Conservation (phyloP, 2,113 vertebrate species). For the Neolamprologus brichardi region DNA sequence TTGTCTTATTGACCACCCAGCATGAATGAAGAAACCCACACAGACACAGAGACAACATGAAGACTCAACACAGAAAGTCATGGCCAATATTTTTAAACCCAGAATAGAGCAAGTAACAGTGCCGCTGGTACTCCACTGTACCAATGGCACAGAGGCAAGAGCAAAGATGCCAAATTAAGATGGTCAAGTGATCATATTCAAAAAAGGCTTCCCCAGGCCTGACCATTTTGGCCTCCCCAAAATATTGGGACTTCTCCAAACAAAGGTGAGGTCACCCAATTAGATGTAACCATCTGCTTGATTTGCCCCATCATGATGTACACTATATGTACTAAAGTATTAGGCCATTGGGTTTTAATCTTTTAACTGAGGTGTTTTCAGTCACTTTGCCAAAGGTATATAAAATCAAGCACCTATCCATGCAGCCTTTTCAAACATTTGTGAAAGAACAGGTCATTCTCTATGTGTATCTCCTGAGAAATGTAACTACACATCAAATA, state of each 20-base stretch:
- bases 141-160: neutral
- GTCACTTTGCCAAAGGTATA: neutral
- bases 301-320: neutral
- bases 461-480: neutral
- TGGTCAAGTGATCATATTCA: neutral
- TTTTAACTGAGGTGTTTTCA: neutral
- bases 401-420: neutral
- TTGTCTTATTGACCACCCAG: neutral
- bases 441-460: neutral
- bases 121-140: neutral
- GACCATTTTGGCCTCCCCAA: neutral
- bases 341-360: neutral
- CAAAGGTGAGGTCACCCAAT: neutral
- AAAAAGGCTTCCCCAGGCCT: neutral
- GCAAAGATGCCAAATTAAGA: neutral
- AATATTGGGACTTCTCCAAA: neutral
- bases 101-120: neutral
- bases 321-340: neutral
- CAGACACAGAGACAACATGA: neutral
- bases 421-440: neutral
- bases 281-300: neutral
- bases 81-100: neutral
- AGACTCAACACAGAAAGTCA: neutral
- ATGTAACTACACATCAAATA: neutral
- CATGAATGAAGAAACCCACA: neutral